Evolutionary conservation across 2,113 vertebrate species (phyloP), one percentile per base, ranked within the genome.

Genomic region (Erythrocebus patas): DNA sequence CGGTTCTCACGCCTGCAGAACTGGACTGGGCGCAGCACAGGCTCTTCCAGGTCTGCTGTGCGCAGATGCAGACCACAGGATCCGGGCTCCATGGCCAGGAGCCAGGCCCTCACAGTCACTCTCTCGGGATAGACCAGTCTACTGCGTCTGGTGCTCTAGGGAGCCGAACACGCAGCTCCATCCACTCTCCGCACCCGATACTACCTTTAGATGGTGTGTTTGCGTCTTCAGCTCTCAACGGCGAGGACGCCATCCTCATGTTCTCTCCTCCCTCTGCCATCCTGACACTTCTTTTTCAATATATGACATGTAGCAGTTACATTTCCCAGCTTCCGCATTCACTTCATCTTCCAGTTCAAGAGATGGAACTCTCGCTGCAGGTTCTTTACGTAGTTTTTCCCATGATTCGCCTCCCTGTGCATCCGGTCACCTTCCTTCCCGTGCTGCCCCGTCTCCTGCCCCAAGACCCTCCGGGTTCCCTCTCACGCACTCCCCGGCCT

Each of bases 401-500:
- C 8, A 0, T 23, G 61, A n/a, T 50, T 80, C 32, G 4, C 22
- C 50, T 12, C 32, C 40, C 35, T 35, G 8, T 40, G 50, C 27
- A 3, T 16, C 32, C 2, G 3, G 25, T 18, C 1, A 4, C 22
- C 35, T 38, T 50, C 32, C 57, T 86, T 68, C 50, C 45, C 3
- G 30, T 38, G 20, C n/a, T 23, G 1, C 20, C 27, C 27, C 17
- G 8, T 35, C 5, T 12, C 8, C 45, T 38, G 78, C n/a, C 18
- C 50, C 55, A 6, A 16, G 30, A 50, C 32, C 78, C 16, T n/a
- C 30, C 9, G 4, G n/a, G n/a, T 20, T 45, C 68, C 6, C 5
- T 79, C 48, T 25, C 10, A 5, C 6, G 1, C 10, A 30, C 9
- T 8, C 27, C 17, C 45, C 3, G 8, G 7, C 7, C 55, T 10